A percentile compares a stretch with the other conserved stretches of the same genome.
These are phyloP conservation scores for Poliocrania exsul DNA, from an alignment of 2,797 vertebrate species.

Conservation along the genomic window DNA sequence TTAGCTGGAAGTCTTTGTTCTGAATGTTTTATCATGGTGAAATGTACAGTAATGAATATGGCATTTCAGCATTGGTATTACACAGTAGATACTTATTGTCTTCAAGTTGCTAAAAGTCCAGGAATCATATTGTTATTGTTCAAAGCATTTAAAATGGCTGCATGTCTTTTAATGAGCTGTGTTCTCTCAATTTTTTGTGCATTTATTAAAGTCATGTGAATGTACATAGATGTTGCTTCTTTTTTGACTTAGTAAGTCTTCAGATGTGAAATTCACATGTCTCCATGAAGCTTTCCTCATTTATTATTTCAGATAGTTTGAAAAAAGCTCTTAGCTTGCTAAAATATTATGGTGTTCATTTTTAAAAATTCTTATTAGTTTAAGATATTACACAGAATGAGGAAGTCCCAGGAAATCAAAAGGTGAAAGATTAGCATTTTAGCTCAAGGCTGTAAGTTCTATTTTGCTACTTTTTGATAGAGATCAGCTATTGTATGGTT, in stretches of 20 bases:
- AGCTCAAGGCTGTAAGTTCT: background rate
- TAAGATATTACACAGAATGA: background rate
- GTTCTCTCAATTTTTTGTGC: background rate
- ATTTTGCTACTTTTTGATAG: background rate
- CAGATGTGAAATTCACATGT: background rate
- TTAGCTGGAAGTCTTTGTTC: conserved; percentile 35
- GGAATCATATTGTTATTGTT: background rate
- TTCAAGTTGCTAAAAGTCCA: background rate
- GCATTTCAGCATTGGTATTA: background rate
- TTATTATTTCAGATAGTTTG: background rate
- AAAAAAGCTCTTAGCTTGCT: background rate
- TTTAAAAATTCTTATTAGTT: background rate
- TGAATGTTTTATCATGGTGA: background rate
- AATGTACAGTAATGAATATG: background rate
- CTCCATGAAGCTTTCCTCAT: background rate
- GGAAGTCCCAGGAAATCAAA: background rate
- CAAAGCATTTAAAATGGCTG: background rate
- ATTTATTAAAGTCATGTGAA: background rate
- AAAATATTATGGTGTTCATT: background rate
- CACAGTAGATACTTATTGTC: background rate
- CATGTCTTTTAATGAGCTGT: background rate
- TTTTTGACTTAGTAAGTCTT: background rate
- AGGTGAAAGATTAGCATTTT: background rate
- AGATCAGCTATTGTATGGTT: background rate
- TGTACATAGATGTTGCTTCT: background rate